These are phyloP conservation scores for Peromyscus melanophrys DNA, from an alignment of 2,797 vertebrate genomes.

Conservation along the genomic window DNA sequence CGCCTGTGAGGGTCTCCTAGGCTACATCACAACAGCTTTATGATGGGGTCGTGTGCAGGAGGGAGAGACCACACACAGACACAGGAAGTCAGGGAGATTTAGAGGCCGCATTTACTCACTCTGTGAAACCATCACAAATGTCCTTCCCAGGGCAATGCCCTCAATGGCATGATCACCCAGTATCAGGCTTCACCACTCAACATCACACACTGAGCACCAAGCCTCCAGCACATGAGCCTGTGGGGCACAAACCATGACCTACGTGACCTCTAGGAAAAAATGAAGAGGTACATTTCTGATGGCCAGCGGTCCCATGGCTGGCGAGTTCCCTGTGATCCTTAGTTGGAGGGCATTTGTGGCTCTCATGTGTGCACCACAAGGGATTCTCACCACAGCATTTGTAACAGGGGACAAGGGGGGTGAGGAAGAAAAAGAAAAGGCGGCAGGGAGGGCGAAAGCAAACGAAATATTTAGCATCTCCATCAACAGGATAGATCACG, in stretches of 20 bases:
- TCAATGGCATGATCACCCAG: not conserved
- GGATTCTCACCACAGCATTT: not conserved
- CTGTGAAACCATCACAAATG: not conserved
- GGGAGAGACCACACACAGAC: not conserved
- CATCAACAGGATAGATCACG: not conserved
- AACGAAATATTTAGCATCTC: not conserved
- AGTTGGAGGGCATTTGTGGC: fast-evolving
- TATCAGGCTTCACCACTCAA: not conserved
- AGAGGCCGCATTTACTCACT: not conserved
- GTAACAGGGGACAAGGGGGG: not conserved
- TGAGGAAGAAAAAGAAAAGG: not conserved
- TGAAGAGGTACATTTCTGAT: not conserved
- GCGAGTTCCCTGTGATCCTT: not conserved
- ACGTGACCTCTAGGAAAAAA: not conserved
- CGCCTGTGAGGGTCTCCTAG: not conserved
- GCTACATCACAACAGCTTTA: not conserved
- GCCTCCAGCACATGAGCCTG: not conserved
- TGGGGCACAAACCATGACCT: not conserved
- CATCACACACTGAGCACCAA: not conserved
- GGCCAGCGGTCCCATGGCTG: not conserved
- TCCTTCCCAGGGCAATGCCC: not conserved
- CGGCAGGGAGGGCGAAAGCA: not conserved
- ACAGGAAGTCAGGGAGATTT: not conserved
- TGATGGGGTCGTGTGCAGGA: not conserved
- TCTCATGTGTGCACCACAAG: fast-evolving